These are phyloP conservation scores for Zophobas atratus DNA, from an alignment of 1,140 invertebrate species.

Conservation along the genomic window DNA sequence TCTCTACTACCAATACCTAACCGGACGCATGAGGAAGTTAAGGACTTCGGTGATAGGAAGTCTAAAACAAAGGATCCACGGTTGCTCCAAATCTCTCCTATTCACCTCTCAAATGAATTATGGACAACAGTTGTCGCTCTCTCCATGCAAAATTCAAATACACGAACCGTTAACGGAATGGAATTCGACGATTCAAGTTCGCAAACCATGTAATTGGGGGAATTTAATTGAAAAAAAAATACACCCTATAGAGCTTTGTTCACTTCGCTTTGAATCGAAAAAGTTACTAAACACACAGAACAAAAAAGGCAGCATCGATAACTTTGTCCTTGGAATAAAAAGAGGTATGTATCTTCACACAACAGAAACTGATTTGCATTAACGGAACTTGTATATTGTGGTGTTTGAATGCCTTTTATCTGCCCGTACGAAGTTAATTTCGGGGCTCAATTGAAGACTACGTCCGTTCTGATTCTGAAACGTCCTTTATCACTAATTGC, in stretches of 20 bases:
- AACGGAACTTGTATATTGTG: no score
- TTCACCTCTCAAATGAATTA: constrained; percentile 43
- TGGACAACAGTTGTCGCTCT: constrained; percentile 42
- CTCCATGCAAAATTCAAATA: constrained; percentile 39
- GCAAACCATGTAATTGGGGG: constrained; percentile 35
- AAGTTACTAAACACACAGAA: constrained; percentile 1
- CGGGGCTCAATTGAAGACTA: no score
- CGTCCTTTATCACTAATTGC: no score
- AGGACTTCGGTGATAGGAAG: constrained; percentile 34
- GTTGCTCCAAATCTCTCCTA: constrained; percentile 41
- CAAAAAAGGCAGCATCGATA: no score
- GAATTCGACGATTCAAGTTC: constrained; percentile 34
- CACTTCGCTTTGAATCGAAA: constrained; percentile 26
- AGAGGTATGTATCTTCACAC: no score
- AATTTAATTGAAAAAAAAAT: constrained; percentile 31
- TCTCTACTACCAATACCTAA: background rate
- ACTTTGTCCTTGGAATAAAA: no score
- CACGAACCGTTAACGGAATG: constrained; percentile 41
- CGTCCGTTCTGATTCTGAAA: no score
- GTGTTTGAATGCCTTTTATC: no score
- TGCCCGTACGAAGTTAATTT: no score
- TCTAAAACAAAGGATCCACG: constrained; percentile 40
- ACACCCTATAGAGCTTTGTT: constrained; percentile 21
- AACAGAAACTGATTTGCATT: no score
- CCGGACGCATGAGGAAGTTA: constrained; percentile 31